Percentiles rank a stretch among this genome's conserved stretches.
Conservation (phyloP, 2,113 vertebrate species). For the Pelecanoides urinatrix region DNA sequence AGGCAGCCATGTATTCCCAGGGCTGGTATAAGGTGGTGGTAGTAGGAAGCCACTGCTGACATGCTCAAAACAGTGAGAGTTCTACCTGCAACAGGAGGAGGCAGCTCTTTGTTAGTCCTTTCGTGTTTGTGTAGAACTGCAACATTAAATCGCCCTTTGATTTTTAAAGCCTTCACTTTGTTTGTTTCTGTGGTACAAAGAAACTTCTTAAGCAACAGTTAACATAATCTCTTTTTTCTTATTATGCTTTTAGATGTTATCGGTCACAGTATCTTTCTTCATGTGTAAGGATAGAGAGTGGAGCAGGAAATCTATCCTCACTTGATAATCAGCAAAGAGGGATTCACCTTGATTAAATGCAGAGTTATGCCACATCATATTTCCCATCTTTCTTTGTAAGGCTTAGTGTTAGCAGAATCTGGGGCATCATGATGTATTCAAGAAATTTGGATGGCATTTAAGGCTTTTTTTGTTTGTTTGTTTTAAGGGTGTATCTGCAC, state of each 20-base stretch:
- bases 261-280: background rate
- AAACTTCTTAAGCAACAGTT: conserved; percentile 60
- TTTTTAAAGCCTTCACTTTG: conserved; percentile 65
- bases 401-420: conserved; percentile 21
- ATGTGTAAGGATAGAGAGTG: background rate
- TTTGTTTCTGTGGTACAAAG: conserved; percentile 61
- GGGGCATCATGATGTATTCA: background rate
- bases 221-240: conserved; percentile 62
- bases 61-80: background rate
- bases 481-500: background rate
- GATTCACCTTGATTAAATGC: conserved; percentile 64
- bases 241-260: conserved; percentile 61
- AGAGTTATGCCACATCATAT: background rate
- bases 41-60: background rate
- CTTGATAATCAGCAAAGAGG: conserved; percentile 50
- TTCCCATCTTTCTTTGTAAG: conserved; percentile 16
- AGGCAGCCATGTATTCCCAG: background rate
- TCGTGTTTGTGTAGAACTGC: background rate
- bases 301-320: conserved; percentile 54
- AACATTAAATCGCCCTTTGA: conserved; percentile 61
- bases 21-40: background rate
- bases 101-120: conserved; percentile 16
- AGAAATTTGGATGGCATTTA: background rate
- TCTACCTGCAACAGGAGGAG: conserved; percentile 30
- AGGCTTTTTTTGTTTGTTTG: background rate